These are phyloP conservation scores for Hedychridium roseum DNA, from an alignment of 2,888 invertebrate genomes.

Conservation along the genomic window DNA sequence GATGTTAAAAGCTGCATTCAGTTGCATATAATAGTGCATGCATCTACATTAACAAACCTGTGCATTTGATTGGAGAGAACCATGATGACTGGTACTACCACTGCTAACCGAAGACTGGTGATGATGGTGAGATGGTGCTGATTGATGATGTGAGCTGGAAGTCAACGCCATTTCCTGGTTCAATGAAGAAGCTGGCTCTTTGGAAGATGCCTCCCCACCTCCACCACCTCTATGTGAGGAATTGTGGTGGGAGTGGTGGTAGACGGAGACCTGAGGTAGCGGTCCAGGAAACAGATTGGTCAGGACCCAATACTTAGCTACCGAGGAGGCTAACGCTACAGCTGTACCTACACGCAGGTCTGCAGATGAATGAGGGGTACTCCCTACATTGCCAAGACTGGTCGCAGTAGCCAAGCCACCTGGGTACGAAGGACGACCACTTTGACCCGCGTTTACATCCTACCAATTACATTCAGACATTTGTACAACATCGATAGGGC, in stretches of 20 bases:
- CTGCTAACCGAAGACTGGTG: conserved; percentile 53
- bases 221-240: conserved; percentile 69
- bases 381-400: conserved; percentile 59
- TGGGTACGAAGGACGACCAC: conserved; percentile 59
- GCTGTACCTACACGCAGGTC: conserved; percentile 65
- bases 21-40: conserved; percentile 30
- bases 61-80: conserved; percentile 52
- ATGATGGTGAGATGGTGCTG: conserved; percentile 50
- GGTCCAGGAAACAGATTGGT: conserved; percentile 82
- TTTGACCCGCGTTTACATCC: conserved; percentile 62
- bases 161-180: conserved; percentile 59
- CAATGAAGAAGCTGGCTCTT: conserved; percentile 51
- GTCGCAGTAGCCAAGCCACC: conserved; percentile 57
- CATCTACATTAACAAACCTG: conserved; percentile 59
- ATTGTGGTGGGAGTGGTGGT: conserved; percentile 67
- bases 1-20: conserved; percentile 17
- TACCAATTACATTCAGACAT: conserved; percentile 61
- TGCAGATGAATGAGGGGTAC: conserved; percentile 54
- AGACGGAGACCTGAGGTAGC: conserved; percentile 78
- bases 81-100: conserved; percentile 50
- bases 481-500: conserved; percentile 60
- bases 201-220: conserved; percentile 61
- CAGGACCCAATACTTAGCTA: conserved; percentile 85
- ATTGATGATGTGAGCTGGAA: conserved; percentile 52
- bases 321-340: conserved; percentile 75